These are phyloP conservation scores for Neelides sp. DNA, from an alignment of 1,140 invertebrate genomes.

Conservation along the genomic window DNA sequence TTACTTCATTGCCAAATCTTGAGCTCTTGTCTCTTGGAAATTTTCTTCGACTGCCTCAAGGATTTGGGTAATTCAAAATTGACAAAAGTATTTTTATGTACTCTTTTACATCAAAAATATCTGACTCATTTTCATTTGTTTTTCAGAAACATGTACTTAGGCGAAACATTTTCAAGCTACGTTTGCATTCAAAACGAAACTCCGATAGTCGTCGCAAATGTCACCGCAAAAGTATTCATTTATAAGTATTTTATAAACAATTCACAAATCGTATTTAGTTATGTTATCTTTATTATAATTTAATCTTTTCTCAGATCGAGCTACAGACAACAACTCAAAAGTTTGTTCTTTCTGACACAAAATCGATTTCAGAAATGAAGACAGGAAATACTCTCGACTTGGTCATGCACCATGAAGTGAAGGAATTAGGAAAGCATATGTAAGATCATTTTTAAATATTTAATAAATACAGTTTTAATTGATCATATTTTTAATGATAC, in stretches of 20 bases:
- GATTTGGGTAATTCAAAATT: constrained; percentile 66
- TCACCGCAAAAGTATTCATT: constrained; percentile 56
- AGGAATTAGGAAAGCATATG: constrained; percentile 94
- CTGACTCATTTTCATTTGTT: constrained; percentile 8
- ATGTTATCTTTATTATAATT: constrained; percentile 13
- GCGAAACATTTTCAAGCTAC: constrained; percentile 96
- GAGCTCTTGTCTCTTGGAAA: constrained; percentile 73
- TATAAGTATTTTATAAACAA: no score
- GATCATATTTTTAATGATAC: not conserved
- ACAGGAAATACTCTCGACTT: constrained; percentile 82
- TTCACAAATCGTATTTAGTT: constrained; percentile 16
- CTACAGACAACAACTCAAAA: constrained; percentile 81
- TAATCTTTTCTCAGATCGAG: constrained; percentile 51
- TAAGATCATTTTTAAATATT: constrained; percentile 38
- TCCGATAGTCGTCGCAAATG: constrained; percentile 61
- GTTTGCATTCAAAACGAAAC: constrained; percentile 94
- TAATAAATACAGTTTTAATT: not conserved
- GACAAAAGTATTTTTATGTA: not conserved
- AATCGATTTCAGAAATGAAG: constrained; percentile 42
- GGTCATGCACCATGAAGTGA: constrained; percentile 95
- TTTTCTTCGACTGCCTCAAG: constrained; percentile 83
- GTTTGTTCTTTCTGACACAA: constrained; percentile 51
- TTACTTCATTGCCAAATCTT: constrained; percentile 58
- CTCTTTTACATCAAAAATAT: not conserved
- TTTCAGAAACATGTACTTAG: constrained; percentile 64